These are phyloP conservation scores for Dascyllus trimaculatus DNA, from an alignment of 2,113 vertebrate genomes.

Conservation along the genomic window DNA sequence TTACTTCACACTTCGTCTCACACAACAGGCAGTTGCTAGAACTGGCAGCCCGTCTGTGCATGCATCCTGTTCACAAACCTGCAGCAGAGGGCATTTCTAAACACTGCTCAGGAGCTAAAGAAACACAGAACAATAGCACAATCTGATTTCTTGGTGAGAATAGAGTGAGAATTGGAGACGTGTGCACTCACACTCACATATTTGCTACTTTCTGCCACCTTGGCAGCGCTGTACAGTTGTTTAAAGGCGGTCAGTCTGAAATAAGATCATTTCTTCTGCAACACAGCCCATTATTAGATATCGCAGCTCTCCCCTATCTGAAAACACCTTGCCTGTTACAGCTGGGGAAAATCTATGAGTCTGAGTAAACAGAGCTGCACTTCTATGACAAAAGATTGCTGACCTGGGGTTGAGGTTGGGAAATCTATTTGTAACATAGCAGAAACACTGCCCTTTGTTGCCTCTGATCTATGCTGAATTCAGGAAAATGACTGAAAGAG, in stretches of 20 bases:
- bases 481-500: conserved; percentile 33
- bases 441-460: conserved; percentile 17
- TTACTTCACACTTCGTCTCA: conserved; percentile 75
- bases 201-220: conserved; percentile 26
- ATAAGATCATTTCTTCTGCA: conserved; percentile 33
- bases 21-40: conserved; percentile 61
- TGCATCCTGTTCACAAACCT: conserved; percentile 66
- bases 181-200: conserved; percentile 13
- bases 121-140: conserved; percentile 27
- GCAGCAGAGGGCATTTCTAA: conserved; percentile 52
- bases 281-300: conserved; percentile 21
- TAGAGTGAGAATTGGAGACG: conserved; percentile 14
- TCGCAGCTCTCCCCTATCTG: background rate
- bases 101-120: conserved; percentile 17
- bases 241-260: conserved; percentile 2
- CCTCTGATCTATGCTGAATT: conserved; percentile 58
- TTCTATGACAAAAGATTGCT: conserved; percentile 47
- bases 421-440: conserved; percentile 49
- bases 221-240: background rate
- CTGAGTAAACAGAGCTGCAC: conserved; percentile 43
- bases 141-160: conserved; percentile 42
- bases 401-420: conserved; percentile 48
- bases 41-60: conserved; percentile 67
- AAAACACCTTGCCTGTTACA: background rate
- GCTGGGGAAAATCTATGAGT: conserved; percentile 13